Base-by-base conservation (phyloP, 2,888 invertebrate genomes). In the Hemaris fuciformis region DNA sequence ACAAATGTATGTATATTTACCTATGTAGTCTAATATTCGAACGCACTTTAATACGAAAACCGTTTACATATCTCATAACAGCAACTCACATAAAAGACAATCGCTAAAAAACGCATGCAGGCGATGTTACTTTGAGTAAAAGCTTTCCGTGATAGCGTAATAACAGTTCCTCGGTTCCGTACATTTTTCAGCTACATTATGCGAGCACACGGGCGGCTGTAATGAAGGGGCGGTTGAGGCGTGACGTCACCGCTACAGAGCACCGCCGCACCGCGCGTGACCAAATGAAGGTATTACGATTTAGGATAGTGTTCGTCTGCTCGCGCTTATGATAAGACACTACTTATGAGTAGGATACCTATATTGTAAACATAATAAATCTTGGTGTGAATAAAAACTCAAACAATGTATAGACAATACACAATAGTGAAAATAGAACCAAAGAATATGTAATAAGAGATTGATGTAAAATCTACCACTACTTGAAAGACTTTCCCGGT, bases 101-200 rank as follows among this genome's bases (percentile, higher is more conserved):
- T 22, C 20, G 25, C 34, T 22, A 60, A 56, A 61, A 42, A 56
- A 38, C 38, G 56, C 59, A 27, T 31, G 56, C 48, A 60, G 45
- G 13, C 53, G 23, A 57, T 15, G 58, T 18, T 18, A 41, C 59
- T 27, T 48, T 60, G 62, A 64, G 64, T 65, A 63, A 63, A 63
- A 63, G 61, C 38, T 64, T 62, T 59, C 43, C 57, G 25, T 57
- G 61, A 57, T 59, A 45, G 57, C 61, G 60, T 61, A 65, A 65
- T 60, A 63, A 57, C 59, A 48, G 63, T 58, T 48, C 20, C 46
- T 53, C 43, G 42, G 63, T 57, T 59, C 61, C 34, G 43, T 59
- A 62, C 70, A 69, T 69, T 73, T 68, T 67, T 69, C 69, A 66
- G 53, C 46, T 25, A 59, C 66, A 75, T 74, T 75, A 75, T 73